Conservation (phyloP, 1,140 invertebrate species). For the Eumeta japonica region DNA sequence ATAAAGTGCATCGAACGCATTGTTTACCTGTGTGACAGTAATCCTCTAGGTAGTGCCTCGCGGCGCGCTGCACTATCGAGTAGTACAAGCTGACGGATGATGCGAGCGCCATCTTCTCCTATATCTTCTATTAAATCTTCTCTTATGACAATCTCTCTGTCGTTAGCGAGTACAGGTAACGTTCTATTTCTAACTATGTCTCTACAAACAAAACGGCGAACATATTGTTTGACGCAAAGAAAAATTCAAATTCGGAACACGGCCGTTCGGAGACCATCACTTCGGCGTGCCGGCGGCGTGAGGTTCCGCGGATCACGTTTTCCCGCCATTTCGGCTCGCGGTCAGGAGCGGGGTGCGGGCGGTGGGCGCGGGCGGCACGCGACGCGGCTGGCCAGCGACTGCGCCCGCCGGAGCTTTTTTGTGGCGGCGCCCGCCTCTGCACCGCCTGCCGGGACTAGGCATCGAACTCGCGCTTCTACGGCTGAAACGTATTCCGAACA, state of each 20-base stretch:
- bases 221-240: too few relatives aligned
- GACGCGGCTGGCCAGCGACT: constrained; percentile 44
- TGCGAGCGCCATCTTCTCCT: constrained; percentile 51
- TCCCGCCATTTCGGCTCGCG: constrained; percentile 36
- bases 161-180: too few relatives aligned
- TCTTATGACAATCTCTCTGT: constrained; percentile 27
- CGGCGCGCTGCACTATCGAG: constrained; percentile 55
- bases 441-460: neutral
- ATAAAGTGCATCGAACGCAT: too few relatives aligned
- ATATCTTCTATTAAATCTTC: constrained; percentile 19
- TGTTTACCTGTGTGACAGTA: constrained; percentile 57
- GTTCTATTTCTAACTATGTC: too few relatives aligned
- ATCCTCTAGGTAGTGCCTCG: constrained; percentile 55
- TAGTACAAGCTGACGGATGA: constrained; percentile 58
- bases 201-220: too few relatives aligned
- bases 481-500: too few relatives aligned
- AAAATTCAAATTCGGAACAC: too few relatives aligned
- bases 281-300: too few relatives aligned
- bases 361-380: constrained; percentile 40
- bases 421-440: constrained; percentile 7
- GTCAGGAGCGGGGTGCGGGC: neutral
- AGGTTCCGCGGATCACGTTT: too few relatives aligned
- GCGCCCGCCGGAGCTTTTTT: constrained; percentile 33
- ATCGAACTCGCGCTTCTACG: too few relatives aligned
- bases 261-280: too few relatives aligned